Base-by-base conservation (phyloP, 1,140 invertebrate species). In the Globodera rostochiensis region DNA sequence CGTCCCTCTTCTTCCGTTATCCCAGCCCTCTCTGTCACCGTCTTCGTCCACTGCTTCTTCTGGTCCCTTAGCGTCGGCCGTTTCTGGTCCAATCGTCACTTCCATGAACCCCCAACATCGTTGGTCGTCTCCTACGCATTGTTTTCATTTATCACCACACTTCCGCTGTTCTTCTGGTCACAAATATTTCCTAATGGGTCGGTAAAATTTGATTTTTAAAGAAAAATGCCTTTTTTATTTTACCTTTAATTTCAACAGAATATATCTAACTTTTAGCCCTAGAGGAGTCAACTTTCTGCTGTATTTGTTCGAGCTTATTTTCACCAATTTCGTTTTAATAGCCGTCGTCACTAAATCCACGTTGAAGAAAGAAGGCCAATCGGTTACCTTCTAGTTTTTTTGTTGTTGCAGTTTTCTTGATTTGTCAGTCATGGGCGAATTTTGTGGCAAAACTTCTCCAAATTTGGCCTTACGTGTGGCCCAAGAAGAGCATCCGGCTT, bases 381-480 rank as follows among this genome's bases (percentile, higher is more conserved):
- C 80, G 49, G 80, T 81, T 1, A 83, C 80, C 82, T 83, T 83
- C 11, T 1, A 36, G 2, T 36, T n/a, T 4, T n/a, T 21, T n/a
- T 83, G 0, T 66, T 50, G 47, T 83, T 84, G 64, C 19, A 83
- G 21, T 83, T n/a, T 84, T 49, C 3, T 36, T 74, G 19, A 47
- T 80, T 77, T 70, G 77, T 80, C 78, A 82, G 81, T 49, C 81
- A 25, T 82, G 81, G 81, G 49, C 13, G 8, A 82, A 82, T 53
- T 49, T 15, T 67, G 64, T 84, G 57, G 71, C 82, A 6, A 84
- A 82, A 73, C 46, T 83, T 49, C 9, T 60, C 50, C 50, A 53
- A 6, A 82, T 82, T 66, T 82, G 80, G 81, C 81, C 81, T 3
- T 98, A 96, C 91, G 91, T 98, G n/a, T 98, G 96, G 96, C 96